Evolutionary conservation across 2,888 invertebrate genomes (phyloP).

Genomic region (Sepioteuthis lessoniana): DNA sequence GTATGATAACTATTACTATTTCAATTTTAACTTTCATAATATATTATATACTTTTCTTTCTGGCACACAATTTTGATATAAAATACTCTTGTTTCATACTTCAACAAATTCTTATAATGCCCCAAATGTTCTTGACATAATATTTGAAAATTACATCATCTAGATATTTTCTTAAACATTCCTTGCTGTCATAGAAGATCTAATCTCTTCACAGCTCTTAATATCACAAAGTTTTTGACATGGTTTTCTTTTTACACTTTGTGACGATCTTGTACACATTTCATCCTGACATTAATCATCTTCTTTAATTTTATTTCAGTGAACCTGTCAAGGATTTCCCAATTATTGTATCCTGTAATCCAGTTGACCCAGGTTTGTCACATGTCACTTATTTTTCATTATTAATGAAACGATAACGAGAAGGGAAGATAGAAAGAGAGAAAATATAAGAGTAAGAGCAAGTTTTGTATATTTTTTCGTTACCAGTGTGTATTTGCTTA

Average conservation of each 20-base stretch:
- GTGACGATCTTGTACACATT: too few species aligned
- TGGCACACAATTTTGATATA: too few species aligned
- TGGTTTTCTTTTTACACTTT: too few species aligned
- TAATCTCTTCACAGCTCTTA: not conserved
- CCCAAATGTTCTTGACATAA: not conserved
- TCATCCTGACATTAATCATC: too few species aligned
- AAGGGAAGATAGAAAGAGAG: too few species aligned
- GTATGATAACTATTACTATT: not conserved
- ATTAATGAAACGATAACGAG: too few species aligned
- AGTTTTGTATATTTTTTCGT: too few species aligned
- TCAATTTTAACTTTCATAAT: not conserved
- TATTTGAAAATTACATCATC: too few species aligned
- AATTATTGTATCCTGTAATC: not conserved
- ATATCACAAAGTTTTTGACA: not conserved
- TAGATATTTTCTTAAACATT: too few species aligned
- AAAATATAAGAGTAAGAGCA: too few species aligned
- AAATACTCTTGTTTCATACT: too few species aligned
- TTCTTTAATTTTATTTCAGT: not conserved
- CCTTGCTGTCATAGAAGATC: not conserved
- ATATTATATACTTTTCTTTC: not conserved
- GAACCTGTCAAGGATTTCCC: not conserved
- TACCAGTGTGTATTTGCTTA: too few species aligned
- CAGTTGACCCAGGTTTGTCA: constrained; percentile 6
- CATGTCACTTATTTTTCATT: not conserved
- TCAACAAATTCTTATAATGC: not conserved